Evolutionary conservation across 2,888 invertebrate genomes (phyloP).

Genomic region (Leptinotarsa haldemani): DNA sequence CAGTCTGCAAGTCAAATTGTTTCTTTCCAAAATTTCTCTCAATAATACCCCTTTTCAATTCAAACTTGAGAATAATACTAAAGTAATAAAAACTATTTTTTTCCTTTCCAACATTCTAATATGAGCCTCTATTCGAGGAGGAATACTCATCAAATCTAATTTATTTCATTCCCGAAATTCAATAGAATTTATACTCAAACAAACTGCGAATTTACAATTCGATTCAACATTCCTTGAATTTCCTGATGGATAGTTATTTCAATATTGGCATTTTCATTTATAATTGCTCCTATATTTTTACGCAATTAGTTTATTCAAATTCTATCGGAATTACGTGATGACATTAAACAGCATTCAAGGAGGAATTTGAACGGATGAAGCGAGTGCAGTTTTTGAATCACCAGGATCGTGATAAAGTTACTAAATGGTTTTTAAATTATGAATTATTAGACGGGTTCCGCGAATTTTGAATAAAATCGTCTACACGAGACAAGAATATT

Average conservation of each 20-base stretch:
- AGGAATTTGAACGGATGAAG: background rate
- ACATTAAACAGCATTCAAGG: background rate
- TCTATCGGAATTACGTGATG: background rate
- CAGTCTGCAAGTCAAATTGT: too few species aligned
- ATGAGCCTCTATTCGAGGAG: too few species aligned
- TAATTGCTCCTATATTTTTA: background rate
- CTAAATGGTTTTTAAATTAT: background rate
- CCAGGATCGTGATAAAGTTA: background rate
- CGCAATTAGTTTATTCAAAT: background rate
- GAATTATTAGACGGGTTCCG: background rate
- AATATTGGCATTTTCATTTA: background rate
- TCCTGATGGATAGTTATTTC: background rate
- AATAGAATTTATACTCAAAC: background rate
- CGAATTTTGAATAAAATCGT: background rate
- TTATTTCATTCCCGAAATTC: too few species aligned
- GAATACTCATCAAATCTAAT: too few species aligned
- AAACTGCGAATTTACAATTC: background rate
- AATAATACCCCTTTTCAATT: too few species aligned
- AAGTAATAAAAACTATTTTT: too few species aligned
- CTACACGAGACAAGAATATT: background rate
- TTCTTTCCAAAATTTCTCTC: too few species aligned
- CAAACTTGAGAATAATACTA: too few species aligned
- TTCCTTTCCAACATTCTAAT: too few species aligned
- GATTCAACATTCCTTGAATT: background rate
- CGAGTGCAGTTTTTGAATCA: background rate